These are phyloP conservation scores for Ecliptopera silaceata DNA, from an alignment of 2,888 invertebrate genomes.

Conservation along the genomic window DNA sequence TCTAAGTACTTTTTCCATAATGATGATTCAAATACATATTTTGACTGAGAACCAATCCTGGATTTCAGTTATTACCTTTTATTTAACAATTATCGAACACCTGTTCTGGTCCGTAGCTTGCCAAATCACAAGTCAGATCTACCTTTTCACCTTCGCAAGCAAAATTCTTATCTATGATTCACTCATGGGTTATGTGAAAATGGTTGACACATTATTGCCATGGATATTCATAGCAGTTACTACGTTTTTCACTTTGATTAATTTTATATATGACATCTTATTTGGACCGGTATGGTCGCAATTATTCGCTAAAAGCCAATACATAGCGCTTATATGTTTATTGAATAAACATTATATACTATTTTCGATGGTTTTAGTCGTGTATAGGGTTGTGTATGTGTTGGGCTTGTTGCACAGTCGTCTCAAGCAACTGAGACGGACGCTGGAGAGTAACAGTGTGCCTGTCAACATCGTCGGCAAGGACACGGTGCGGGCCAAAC, in stretches of 20 bases:
- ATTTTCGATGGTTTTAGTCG: neutral
- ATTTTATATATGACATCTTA: neutral
- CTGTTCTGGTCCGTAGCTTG: neutral
- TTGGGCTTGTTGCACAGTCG: slow-evolving; percentile 12
- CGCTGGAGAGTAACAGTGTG: neutral
- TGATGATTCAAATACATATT: no score
- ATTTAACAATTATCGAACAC: no score
- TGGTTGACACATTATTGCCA: neutral
- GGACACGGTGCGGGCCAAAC: neutral
- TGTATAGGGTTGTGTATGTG: neutral
- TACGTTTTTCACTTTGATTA: neutral
- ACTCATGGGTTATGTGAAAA: neutral
- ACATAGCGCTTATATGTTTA: neutral
- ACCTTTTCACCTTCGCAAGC: neutral
- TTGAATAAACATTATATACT: neutral
- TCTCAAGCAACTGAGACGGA: neutral
- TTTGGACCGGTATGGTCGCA: neutral
- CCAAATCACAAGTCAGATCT: neutral
- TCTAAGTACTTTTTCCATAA: no score
- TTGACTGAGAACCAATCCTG: no score
- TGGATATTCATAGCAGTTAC: neutral
- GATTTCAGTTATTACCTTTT: no score
- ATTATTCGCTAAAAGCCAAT: neutral
- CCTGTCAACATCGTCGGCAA: neutral
- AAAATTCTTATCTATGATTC: neutral